These are phyloP conservation scores for Strigamia transsilvanica DNA, from an alignment of 2,888 invertebrate genomes.

Conservation along the genomic window DNA sequence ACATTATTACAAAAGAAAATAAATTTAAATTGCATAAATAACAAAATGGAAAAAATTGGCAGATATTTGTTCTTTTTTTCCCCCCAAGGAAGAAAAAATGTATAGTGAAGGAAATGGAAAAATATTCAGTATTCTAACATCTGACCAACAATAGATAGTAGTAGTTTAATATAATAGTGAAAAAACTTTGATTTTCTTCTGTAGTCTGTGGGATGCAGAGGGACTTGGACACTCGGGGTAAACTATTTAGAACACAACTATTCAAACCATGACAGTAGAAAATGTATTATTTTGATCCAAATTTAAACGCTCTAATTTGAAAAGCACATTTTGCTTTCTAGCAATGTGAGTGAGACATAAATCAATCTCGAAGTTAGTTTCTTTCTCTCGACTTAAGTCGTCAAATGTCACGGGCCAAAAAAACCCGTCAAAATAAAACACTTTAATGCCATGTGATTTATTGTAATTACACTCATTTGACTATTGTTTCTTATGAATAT, in stretches of 20 bases:
- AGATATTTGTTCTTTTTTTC: constrained; percentile 23
- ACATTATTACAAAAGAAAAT: constrained; percentile 50
- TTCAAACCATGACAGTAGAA: constrained; percentile 38
- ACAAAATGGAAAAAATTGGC: constrained; percentile 50
- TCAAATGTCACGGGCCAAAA: constrained; percentile 3
- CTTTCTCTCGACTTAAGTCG: not conserved
- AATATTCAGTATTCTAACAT: constrained; percentile 53
- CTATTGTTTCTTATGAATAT: constrained; percentile 46
- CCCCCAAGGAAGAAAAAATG: constrained; percentile 19
- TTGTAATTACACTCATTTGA: constrained; percentile 38
- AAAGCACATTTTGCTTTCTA: not conserved
- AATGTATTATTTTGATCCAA: constrained; percentile 40
- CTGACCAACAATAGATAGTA: constrained; percentile 52
- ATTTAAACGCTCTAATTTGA: not conserved
- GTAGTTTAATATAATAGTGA: constrained; percentile 49
- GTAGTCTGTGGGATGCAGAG: constrained; percentile 54
- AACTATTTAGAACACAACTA: constrained; percentile 49
- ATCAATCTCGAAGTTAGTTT: not conserved
- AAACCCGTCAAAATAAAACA: constrained; percentile 40
- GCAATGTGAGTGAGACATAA: not conserved
- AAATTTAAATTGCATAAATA: constrained; percentile 53
- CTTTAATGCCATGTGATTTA: constrained; percentile 35
- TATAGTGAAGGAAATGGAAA: constrained; percentile 51
- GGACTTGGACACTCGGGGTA: constrained; percentile 43
- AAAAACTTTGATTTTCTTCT: constrained; percentile 53